Conservation (phyloP, 2,797 vertebrate genomes). For the Orientallactaga sibirica region DNA sequence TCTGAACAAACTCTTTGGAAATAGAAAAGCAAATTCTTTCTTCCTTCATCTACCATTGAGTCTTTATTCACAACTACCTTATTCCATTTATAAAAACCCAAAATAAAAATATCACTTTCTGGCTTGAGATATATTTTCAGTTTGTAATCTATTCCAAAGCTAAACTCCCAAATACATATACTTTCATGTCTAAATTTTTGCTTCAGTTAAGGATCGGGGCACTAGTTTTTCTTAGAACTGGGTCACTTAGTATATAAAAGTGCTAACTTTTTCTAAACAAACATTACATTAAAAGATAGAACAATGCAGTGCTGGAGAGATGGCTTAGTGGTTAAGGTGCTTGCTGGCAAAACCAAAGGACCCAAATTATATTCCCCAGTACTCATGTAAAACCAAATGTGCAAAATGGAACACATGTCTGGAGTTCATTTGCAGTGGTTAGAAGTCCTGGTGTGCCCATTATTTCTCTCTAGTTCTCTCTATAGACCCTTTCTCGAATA, state of each 20-base stretch:
- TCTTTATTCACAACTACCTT: neutral
- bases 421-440: too few relatives aligned
- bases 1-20: neutral
- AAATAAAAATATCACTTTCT: neutral
- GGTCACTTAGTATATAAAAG: neutral
- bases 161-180: neutral
- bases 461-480: too few relatives aligned
- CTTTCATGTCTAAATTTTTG: neutral
- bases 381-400: too few relatives aligned
- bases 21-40: neutral
- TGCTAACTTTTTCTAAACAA: neutral
- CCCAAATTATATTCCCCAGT: too few relatives aligned
- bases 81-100: neutral
- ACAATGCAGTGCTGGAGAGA: too few relatives aligned
- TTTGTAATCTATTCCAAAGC: neutral
- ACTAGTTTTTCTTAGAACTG: neutral
- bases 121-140: neutral
- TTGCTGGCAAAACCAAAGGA: too few relatives aligned
- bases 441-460: too few relatives aligned
- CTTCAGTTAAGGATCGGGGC: neutral
- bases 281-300: neutral
- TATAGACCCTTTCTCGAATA: too few relatives aligned
- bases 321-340: too few relatives aligned
- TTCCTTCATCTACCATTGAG: neutral
- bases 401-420: too few relatives aligned